Evolutionary conservation across 2,113 vertebrate genomes (phyloP), one percentile per base, ranked within the genome.

Genomic region (Labeo catla): DNA sequence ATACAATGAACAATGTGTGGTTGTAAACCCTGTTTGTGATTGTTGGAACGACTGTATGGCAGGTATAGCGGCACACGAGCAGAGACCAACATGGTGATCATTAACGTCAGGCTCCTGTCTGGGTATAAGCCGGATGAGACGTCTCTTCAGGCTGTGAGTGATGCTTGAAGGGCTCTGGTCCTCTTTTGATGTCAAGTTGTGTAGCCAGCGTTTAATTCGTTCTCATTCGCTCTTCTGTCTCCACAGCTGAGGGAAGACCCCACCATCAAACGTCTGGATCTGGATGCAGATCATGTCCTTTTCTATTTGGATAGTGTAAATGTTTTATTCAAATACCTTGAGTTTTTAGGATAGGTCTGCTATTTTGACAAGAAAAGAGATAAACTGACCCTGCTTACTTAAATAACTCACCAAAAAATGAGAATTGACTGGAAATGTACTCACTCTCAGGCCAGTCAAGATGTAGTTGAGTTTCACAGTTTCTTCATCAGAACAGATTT

Each of bases 61-160:
- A 94, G 94, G 87, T 96, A 96, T 91, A 92, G 87, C 0, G 95
- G 95, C 34, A 77, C 90, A 4, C 92, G 95, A 70, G 86, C 89
- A 0, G 83, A 92, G 87, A 95, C 95, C 16, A 96, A 96, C 93
- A 96, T 96, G 96, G 94, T 94, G 23, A 93, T 97, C 92, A 88
- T 96, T 0, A 93, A 95, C 80, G 90, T 95, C 87, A 96, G 95
- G 76, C 91, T 96, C 54, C 92, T 95, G 0, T 97, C 95, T 0
- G 96, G 96, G n/a, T 96, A 94, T 89, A 74, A 89, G 43, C 90
- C 94, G 0, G 89, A 93, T 0, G 89, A 93, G 78, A 79, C 23
- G 52, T 95, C 95, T 0, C 0, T 94, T 68, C 16, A 39, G 13
- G 34, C 84, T 91, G 95, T 96, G 86, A 94, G 93, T 88, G 54